phyloP scores from a whole-genome alignment of 2,113 vertebrate species.

The Lagopus muta region DNA sequence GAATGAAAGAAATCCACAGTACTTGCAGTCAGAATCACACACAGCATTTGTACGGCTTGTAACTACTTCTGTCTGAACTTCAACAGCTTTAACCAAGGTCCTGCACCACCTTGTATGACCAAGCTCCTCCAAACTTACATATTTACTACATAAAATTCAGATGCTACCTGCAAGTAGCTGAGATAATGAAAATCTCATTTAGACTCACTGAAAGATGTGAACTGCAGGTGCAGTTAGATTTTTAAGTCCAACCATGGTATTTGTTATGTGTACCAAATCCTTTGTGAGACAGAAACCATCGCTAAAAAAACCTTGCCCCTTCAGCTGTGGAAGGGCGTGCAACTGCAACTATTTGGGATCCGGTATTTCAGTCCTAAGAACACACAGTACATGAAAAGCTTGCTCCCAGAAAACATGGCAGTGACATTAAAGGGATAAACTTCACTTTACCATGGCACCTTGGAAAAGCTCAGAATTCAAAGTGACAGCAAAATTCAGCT shows the following conservation, averaged over 20 bases:
- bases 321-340: background rate
- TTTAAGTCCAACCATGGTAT: background rate
- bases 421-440: background rate
- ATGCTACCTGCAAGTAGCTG: background rate
- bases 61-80: constrained; percentile 36
- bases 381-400: background rate
- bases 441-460: background rate
- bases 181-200: background rate
- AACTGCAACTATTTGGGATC: background rate
- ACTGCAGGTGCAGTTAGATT: background rate
- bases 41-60: background rate
- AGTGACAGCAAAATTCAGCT: background rate
- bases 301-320: background rate
- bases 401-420: background rate
- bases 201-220: background rate
- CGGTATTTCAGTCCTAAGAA: background rate
- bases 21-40: constrained; percentile 8
- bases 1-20: constrained; percentile 42
- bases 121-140: background rate
- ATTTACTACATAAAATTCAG: background rate
- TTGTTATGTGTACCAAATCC: background rate
- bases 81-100: constrained; percentile 37
- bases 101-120: background rate
- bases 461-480: background rate
- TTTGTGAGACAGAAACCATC: background rate